Conservation (phyloP, 2,797 vertebrate genomes). For the Hafferia zeledoni region DNA sequence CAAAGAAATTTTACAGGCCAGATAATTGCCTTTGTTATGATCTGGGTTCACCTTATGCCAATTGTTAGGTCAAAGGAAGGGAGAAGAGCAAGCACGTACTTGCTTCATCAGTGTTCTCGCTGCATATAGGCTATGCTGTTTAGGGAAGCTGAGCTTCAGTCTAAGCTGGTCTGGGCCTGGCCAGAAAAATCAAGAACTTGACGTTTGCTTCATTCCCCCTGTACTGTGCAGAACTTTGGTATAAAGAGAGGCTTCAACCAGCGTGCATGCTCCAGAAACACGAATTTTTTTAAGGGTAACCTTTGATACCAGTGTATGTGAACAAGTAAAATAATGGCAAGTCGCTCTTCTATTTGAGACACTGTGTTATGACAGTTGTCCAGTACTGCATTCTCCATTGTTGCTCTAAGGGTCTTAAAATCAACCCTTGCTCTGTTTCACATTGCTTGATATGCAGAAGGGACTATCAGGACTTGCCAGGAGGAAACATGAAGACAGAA, state of each 20-base stretch:
- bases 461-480: not conserved
- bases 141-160: not conserved
- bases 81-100: not conserved
- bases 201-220: not conserved
- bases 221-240: not conserved
- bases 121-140: accelerated
- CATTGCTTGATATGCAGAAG: not conserved
- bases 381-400: not conserved
- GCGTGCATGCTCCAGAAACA: not conserved
- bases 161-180: not conserved
- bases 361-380: not conserved
- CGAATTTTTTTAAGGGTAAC: not conserved
- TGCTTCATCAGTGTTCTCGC: not conserved
- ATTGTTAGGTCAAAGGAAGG: not conserved
- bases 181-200: not conserved
- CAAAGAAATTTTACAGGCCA: not conserved
- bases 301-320: not conserved
- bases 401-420: not conserved
- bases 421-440: not conserved
- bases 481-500: not conserved
- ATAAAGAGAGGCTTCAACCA: not conserved
- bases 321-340: not conserved
- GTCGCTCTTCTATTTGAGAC: not conserved
- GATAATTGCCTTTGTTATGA: not conserved
- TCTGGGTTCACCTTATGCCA: not conserved